These are phyloP conservation scores for Macrosoma leucophasiata DNA, from an alignment of 2,888 invertebrate genomes.

Conservation along the genomic window DNA sequence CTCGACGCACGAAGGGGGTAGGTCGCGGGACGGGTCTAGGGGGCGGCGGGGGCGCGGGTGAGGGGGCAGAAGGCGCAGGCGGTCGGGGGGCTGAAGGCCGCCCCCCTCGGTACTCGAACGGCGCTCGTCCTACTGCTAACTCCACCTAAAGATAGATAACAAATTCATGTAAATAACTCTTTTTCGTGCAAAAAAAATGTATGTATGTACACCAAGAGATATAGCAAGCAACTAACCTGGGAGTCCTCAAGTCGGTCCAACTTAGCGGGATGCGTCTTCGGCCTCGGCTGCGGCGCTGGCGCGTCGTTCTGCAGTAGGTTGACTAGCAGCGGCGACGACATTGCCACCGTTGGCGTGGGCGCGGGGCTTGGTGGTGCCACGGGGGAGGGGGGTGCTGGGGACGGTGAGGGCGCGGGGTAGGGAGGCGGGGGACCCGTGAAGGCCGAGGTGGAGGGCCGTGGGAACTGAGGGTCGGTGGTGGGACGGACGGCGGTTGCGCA, in stretches of 20 bases:
- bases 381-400: conserved; percentile 29
- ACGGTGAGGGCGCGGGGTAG: conserved; percentile 36
- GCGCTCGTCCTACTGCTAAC: conserved; percentile 55
- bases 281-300: conserved; percentile 50
- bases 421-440: conserved; percentile 60
- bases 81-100: conserved; percentile 32
- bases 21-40: conserved; percentile 27
- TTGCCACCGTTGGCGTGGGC: conserved; percentile 77
- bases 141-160: conserved; percentile 43
- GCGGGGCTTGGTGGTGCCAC: conserved; percentile 29
- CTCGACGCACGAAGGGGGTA: conserved; percentile 30
- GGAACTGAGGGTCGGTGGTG: conserved; percentile 37
- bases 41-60: conserved; percentile 32
- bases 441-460: conserved; percentile 40
- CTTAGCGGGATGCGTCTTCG: conserved; percentile 50
- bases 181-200: too few species aligned
- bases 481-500: conserved; percentile 13
- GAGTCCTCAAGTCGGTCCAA: conserved; percentile 57
- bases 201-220: too few species aligned
- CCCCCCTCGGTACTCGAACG: conserved; percentile 55
- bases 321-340: conserved; percentile 92
- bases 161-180: background rate
- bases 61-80: conserved; percentile 23
- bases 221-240: conserved; percentile 38
- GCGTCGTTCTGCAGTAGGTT: conserved; percentile 93